Conservation (phyloP, 1,140 invertebrate species). For the Zaprionus ornatus region DNA sequence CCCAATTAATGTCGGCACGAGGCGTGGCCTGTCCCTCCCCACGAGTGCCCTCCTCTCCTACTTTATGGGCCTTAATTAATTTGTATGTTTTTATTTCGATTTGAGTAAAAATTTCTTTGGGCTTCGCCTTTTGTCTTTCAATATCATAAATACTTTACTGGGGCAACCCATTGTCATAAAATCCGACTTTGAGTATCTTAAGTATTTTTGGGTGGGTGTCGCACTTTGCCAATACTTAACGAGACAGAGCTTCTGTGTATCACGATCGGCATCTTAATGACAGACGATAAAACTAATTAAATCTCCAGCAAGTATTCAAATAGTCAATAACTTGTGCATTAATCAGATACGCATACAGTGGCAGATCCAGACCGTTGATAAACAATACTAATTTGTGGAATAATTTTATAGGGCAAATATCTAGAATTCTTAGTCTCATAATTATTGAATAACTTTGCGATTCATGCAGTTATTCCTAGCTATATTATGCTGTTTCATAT, state of each 20-base stretch:
- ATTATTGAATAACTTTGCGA: not conserved
- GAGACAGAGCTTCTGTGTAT: not conserved
- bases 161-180: conserved; percentile 8
- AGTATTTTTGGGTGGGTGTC: not conserved
- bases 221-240: not conserved
- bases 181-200: not conserved
- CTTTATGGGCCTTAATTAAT: conserved; percentile 81
- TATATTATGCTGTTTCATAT: too few species aligned
- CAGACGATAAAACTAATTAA: not conserved
- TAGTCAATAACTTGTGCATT: not conserved
- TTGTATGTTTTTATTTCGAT: conserved; percentile 82
- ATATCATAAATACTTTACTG: conserved; percentile 79
- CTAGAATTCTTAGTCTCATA: conserved; percentile 5
- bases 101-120: conserved; percentile 51
- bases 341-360: not conserved
- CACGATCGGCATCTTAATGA: conserved; percentile 3
- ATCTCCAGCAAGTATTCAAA: not conserved
- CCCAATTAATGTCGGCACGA: conserved; percentile 57
- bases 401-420: too few species aligned
- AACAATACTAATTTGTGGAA: conserved; percentile 30
- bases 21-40: conserved; percentile 6
- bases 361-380: conserved; percentile 55
- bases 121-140: conserved; percentile 64
- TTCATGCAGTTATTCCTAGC: not conserved
- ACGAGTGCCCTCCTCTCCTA: conserved; percentile 18